Percentiles rank a stretch among this genome's conserved stretches.
phyloP scores from a whole-genome alignment of 2,888 invertebrate genomes.

The Spialia ferax region DNA sequence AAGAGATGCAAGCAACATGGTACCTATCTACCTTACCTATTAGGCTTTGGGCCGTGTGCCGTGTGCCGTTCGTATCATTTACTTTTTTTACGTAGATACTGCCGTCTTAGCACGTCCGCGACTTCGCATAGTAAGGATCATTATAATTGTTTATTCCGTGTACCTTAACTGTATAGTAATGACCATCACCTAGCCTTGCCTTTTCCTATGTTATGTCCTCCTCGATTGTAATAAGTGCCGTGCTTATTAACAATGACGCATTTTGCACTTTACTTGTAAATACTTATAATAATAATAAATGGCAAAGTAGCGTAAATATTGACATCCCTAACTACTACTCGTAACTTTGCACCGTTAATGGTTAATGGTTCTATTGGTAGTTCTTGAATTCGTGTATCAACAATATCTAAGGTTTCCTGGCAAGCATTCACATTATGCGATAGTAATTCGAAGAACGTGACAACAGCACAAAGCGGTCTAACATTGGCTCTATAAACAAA shows the following conservation, averaged over 20 bases:
- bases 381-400: constrained; percentile 48
- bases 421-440: constrained; percentile 49
- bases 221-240: constrained; percentile 12
- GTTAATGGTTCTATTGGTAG: constrained; percentile 34
- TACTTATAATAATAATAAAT: background rate
- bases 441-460: constrained; percentile 71
- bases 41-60: background rate
- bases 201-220: constrained; percentile 27
- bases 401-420: constrained; percentile 55
- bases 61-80: background rate
- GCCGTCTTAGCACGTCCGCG: background rate
- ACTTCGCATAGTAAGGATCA: constrained; percentile 10
- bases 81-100: background rate
- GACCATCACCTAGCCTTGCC: constrained; percentile 36
- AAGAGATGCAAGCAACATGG: constrained; percentile 55
- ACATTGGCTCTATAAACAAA: constrained; percentile 60
- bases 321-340: background rate
- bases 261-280: constrained; percentile 30
- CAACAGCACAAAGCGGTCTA: constrained; percentile 60
- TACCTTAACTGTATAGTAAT: constrained; percentile 21
- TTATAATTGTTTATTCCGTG: constrained; percentile 28
- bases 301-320: constrained; percentile 6
- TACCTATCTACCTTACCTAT: background rate
- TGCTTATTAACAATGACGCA: constrained; percentile 20
- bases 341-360: constrained; percentile 12